Evolutionary conservation across 2,888 invertebrate genomes (phyloP).

Genomic region (Leptinotarsa peninsularis): DNA sequence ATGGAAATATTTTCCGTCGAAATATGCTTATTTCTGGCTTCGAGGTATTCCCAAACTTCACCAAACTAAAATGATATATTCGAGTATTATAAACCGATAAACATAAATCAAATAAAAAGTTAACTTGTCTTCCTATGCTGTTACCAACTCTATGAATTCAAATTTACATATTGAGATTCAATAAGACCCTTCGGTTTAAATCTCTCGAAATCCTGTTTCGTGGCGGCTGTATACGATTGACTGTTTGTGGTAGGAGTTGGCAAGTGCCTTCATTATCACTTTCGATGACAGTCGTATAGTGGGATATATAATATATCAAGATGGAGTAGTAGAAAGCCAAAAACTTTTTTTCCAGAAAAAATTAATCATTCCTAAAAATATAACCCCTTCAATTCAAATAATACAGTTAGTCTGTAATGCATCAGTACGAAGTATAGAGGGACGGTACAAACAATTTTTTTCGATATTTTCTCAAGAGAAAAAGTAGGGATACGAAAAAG

Average conservation of each 20-base stretch:
- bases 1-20: constrained; percentile 3
- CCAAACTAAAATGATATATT: constrained; percentile 39
- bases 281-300: neutral
- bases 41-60: constrained; percentile 5
- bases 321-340: no score
- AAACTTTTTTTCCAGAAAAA: no score
- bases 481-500: no score
- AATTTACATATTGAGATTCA: constrained; percentile 45
- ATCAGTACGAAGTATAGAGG: no score
- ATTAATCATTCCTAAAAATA: no score
- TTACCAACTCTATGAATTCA: constrained; percentile 41
- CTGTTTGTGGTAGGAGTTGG: neutral
- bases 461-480: no score
- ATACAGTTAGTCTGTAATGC: no score
- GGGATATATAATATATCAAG: no score
- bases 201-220: constrained; percentile 1
- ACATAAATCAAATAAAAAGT: constrained; percentile 48
- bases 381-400: no score
- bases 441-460: no score
- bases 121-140: constrained; percentile 37
- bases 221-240: neutral
- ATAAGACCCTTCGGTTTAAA: constrained; percentile 36
- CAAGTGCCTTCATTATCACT: neutral
- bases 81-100: constrained; percentile 43
- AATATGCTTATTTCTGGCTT: constrained; percentile 4